Conservation (phyloP, 2,113 vertebrate genomes). For the Bucco capensis region DNA sequence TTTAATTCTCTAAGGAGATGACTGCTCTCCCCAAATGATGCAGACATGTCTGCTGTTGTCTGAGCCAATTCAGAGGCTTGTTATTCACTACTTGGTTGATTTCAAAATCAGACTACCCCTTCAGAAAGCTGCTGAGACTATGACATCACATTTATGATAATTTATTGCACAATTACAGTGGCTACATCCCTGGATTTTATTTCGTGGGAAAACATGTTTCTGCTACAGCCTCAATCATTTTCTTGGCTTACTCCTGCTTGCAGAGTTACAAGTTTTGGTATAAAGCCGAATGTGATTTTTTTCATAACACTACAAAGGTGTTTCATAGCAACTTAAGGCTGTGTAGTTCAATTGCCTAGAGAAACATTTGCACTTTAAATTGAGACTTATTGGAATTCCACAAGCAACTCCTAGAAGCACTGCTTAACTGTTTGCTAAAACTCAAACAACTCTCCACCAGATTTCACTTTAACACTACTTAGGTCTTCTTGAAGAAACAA, state of each 20-base stretch:
- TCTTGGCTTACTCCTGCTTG: neutral
- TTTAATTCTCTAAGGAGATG: slow-evolving; percentile 30
- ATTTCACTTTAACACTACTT: neutral
- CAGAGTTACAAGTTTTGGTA: neutral
- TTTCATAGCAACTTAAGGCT: neutral
- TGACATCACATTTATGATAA: slow-evolving; percentile 52
- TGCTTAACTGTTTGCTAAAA: neutral
- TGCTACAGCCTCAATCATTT: neutral
- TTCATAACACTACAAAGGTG: neutral
- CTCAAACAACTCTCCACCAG: neutral
- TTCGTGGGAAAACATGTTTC: slow-evolving; percentile 27
- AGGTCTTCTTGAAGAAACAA: neutral
- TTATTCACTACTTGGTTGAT: slow-evolving; percentile 10
- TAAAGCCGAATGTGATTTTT: neutral
- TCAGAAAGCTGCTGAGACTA: slow-evolving; percentile 46
- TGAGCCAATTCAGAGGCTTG: slow-evolving; percentile 47
- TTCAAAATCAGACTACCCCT: slow-evolving; percentile 53
- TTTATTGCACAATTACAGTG: slow-evolving; percentile 38
- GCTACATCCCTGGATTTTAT: slow-evolving; percentile 26
- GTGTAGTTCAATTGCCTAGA: neutral
- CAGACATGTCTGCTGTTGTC: slow-evolving; percentile 28
- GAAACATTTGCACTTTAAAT: neutral
- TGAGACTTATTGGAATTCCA: neutral
- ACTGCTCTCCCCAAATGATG: slow-evolving; percentile 16
- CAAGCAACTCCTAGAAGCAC: neutral